Evolutionary conservation across 1,140 invertebrate species (phyloP), one percentile per base, ranked within the genome.

Genomic region (Leptestheria dahalacensis): DNA sequence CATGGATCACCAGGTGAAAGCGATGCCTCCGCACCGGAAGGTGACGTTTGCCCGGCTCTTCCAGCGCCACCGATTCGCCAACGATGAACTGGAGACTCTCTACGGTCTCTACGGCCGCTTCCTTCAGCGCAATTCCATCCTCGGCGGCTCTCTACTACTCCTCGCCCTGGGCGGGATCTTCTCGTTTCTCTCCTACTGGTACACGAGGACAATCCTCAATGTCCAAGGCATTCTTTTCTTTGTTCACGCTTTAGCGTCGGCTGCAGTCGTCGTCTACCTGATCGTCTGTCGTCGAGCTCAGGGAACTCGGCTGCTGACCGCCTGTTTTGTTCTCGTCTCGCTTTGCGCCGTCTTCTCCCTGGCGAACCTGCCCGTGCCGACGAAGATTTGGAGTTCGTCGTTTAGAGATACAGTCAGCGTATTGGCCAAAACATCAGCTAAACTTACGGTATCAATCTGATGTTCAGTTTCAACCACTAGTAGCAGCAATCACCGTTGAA

Each of bases 41-140:
- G 73, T 78, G 67, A 71, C 77, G 62, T 71, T 81, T 62, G 73
- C 75, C 53, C 76, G 83, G 65, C 75, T 86, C 65, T 73, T 86
- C 64, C 82, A 85, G 71, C 81, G 82, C 56, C 81, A 84, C 68
- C 79, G 84, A 60, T 88, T 88, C 72, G 85, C 87, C 72, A 88
- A 86, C 71, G 80, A 83, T 64, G 89, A 92, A 72, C 77, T 92
- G 65, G 88, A 92, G 73, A 77, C 78, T 62, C 78, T 91, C 48
- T 92, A 89, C 72, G 84, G 86, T 65, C 79, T 86, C n/a, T 92
- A 92, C 73, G 85, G 86, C 29, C 85, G 86, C 73, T 90, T 88
- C 73, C 77, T 92, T 62, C 88, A 91, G 72, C 85, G 33, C 6
- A 41, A 6, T 41, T 41, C 33, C 15, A 15, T 41, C 33, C 15